Base-by-base conservation (phyloP, 1,140 invertebrate species). In the Drosophila pallidifrons region DNA sequence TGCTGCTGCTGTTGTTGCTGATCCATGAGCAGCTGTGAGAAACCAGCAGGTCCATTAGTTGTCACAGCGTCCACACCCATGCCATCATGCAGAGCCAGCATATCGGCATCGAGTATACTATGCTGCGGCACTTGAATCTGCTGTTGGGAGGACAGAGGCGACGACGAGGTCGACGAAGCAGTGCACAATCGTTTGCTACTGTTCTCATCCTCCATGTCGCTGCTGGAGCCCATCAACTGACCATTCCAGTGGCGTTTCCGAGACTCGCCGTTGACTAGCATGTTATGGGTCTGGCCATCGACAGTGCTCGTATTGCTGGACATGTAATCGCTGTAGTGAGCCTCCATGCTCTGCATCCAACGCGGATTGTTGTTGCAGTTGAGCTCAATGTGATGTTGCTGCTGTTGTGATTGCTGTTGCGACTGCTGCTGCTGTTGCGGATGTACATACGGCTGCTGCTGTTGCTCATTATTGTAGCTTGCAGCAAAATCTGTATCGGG, bases 271-370 rank as follows among this genome's bases (percentile, higher is more conserved):
- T 91, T 87, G 10, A 88, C 85, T 1, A 88, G 25, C 46, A 73
- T 6, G 60, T 68, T 64, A 20, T 73, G 67, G 1, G 70, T 1
- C 10, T 76, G 77, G 5, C 78, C 70, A 54, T 77, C 80, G n/a
- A 67, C 80, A 5, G 70, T 68, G 54, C 61, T 77, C 1, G 74
- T 70, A 49, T 65, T 77, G 25, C 58, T 82, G 38, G 75, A 63
- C 54, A 92, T 70, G 28, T 89, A 91, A 32, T 92, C 91, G 8
- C 76, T 79, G 45, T 92, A 92, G 55, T 92, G 91, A 7, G 88
- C 85, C 60, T 87, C 83, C 82, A 92, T 92, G 75, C 79, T 92
- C 51, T 92, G 91, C 88, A 92, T 92, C 91, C 91, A 92, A 28
- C 88, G 77, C 0, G 88, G 88, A 66, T 91, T 91, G 35, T 91